These are phyloP conservation scores for Sinocyclocheilus rhinocerous DNA, from an alignment of 2,113 vertebrate genomes.

Conservation along the genomic window DNA sequence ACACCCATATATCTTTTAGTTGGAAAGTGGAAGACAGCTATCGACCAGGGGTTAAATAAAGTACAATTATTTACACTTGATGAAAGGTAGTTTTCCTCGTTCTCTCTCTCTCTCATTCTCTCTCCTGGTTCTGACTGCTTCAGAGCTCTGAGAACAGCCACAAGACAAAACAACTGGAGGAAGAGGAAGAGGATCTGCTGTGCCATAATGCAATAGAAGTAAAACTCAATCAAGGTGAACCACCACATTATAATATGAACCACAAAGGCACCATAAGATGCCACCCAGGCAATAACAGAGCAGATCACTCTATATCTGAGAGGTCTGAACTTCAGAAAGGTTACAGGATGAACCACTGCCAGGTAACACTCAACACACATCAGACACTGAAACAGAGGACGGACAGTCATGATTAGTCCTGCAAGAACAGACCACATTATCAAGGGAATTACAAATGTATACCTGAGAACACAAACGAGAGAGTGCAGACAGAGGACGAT, in stretches of 20 bases:
- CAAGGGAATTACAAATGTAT: not conserved
- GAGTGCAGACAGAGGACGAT: not conserved
- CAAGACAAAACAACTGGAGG: conserved; percentile 8
- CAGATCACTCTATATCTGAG: conserved; percentile 34
- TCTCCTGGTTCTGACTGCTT: conserved; percentile 24
- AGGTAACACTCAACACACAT: too few species aligned
- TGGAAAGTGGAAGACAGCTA: not conserved
- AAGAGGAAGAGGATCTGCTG: not conserved
- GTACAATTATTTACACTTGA: not conserved
- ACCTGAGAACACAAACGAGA: not conserved
- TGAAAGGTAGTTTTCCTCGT: not conserved
- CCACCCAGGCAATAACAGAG: conserved; percentile 18
- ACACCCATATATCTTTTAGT: not conserved
- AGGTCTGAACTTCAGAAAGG: conserved; percentile 39
- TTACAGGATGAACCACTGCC: conserved; percentile 7
- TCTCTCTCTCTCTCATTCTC: not conserved
- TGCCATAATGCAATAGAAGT: conserved; percentile 1
- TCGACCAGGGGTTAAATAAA: not conserved
- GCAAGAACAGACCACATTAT: not conserved
- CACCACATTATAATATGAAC: not conserved
- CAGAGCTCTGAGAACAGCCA: not conserved
- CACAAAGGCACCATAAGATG: not conserved
- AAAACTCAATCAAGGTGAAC: not conserved
- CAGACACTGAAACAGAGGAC: too few species aligned
- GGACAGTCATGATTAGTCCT: not conserved